Evolutionary conservation across 1,140 invertebrate genomes (phyloP), one percentile per base, ranked within the genome.

Genomic region (Rhopalosiphum padi): DNA sequence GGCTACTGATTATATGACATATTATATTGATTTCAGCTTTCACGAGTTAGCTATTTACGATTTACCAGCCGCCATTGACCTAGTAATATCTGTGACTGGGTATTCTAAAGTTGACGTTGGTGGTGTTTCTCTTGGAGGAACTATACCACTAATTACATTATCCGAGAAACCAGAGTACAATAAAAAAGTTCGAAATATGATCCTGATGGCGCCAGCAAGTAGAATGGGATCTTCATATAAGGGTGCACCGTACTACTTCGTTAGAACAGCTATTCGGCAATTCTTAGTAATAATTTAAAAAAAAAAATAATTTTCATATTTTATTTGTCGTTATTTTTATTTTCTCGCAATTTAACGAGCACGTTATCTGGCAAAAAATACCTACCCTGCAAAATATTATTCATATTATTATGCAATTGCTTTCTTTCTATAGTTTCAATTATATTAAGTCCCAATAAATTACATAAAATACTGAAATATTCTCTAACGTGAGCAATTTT

Each of bases 101-200:
- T 94, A 95, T 55, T 94, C 94, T 68, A 95, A 96, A 90, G 82
- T 97, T 6, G 96, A 95, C 93, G 97, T 97, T 94, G 94, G 96
- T 7, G 96, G 96, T 5, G 96, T 97, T 94, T 97, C 97, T 0
- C 97, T 97, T 96, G 97, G 97, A 18, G 97, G 96, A 3, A 96
- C 96, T 0, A 94, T 96, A 23, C 95, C 96, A n/a, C 95, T 96
- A 88, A 95, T 96, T 2, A 94, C 96, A 94, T 94, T 96, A 48
- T 95, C 96, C 43, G 94, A 95, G 46, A 94, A 95, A 87, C 96
- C 96, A 0, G 95, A 96, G 94, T 96, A 96, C 93, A 96, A 96
- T 93, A 91, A 95, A 22, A 96, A 96, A 95, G 95, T 96, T 85
- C 94, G 94, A 35, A 93, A 95, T 0, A 94, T 95, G 94, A 94